Evolutionary conservation across 2,888 invertebrate species (phyloP).

Genomic region (Athrips mouffetella): DNA sequence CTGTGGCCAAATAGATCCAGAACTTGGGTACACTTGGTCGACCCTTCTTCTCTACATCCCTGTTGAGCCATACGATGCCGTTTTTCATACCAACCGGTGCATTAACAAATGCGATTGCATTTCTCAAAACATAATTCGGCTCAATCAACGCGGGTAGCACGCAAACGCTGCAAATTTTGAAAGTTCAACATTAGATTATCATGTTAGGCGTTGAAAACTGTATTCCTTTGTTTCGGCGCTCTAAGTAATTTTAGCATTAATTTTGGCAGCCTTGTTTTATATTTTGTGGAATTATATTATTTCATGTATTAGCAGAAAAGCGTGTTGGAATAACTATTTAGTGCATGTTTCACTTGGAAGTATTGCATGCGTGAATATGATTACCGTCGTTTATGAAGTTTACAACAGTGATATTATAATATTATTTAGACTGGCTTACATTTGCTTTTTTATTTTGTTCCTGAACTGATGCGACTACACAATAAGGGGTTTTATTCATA

Average conservation of each 20-base stretch:
- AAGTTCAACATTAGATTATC: conserved; percentile 15
- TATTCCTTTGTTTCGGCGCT: not conserved
- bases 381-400: not conserved
- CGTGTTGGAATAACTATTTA: not conserved
- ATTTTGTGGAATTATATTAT: not conserved
- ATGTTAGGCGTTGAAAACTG: conserved; percentile 9
- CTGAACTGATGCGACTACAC: no score
- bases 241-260: not conserved
- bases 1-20: no score
- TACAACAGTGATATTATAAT: no score
- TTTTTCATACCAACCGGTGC: conserved; percentile 47
- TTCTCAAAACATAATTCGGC: conserved; percentile 62
- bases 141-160: conserved; percentile 60
- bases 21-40: no score
- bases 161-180: conserved; percentile 12
- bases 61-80: conserved; percentile 17
- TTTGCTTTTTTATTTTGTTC: no score
- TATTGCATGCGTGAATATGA: not conserved
- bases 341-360: not conserved
- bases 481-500: no score
- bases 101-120: conserved; percentile 70
- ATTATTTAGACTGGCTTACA: no score
- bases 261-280: not conserved
- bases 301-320: not conserved
- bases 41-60: not conserved